These are phyloP conservation scores for Alaudala cheleensis DNA, from an alignment of 2,113 vertebrate species.

Conservation along the genomic window DNA sequence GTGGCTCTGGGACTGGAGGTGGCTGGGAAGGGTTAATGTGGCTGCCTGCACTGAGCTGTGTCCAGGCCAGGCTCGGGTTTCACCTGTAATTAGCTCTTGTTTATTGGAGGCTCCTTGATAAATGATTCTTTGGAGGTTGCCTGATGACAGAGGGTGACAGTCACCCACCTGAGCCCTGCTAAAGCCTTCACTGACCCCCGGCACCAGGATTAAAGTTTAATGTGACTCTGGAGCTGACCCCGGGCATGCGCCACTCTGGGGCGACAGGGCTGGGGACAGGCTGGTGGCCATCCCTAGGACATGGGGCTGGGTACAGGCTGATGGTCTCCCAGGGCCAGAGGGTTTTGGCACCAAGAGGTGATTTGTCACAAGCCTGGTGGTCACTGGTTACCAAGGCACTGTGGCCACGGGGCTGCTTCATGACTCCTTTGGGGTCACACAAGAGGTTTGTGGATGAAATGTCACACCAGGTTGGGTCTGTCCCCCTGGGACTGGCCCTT, in stretches of 20 bases:
- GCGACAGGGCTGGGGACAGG: background rate
- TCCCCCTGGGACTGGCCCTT: background rate
- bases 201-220: conserved; percentile 55
- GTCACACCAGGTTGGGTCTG: background rate
- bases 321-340: background rate
- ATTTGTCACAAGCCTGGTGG: background rate
- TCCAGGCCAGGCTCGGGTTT: conserved; percentile 7
- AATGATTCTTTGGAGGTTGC: background rate
- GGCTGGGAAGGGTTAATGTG: background rate
- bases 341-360: background rate
- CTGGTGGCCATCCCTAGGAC: background rate
- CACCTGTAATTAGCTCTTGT: conserved; percentile 37
- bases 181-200: background rate
- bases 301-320: background rate
- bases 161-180: background rate
- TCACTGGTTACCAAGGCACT: background rate
- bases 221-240: background rate
- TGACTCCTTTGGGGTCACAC: background rate
- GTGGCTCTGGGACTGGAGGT: background rate
- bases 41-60: rapidly evolving
- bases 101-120: background rate
- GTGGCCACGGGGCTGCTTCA: rapidly evolving
- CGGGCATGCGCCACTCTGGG: rapidly evolving
- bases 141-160: conserved; percentile 37
- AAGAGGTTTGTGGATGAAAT: background rate